phyloP scores from a whole-genome alignment of 1,140 invertebrate species.

The Lethrus apterus region DNA sequence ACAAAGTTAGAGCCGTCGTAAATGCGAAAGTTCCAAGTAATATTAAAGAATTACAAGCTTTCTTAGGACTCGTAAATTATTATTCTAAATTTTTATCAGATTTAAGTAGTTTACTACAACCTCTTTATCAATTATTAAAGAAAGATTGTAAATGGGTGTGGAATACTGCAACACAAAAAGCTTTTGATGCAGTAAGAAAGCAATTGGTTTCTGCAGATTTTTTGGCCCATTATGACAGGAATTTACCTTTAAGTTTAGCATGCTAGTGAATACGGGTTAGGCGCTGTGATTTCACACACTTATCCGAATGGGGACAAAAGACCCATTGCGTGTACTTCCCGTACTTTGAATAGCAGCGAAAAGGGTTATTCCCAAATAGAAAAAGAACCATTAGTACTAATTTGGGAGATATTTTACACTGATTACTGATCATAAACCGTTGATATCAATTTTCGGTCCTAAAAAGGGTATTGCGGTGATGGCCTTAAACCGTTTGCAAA shows the following conservation, averaged over 20 bases:
- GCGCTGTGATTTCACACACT: slow-evolving; percentile 26
- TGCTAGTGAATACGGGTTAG: slow-evolving; percentile 27
- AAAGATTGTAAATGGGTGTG: slow-evolving; percentile 33
- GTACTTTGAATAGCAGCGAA: slow-evolving; percentile 40
- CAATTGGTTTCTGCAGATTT: slow-evolving; percentile 24
- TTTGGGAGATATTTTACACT: no score
- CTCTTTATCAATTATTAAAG: slow-evolving; percentile 12
- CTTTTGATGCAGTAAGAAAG: no score
- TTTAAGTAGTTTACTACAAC: slow-evolving; percentile 16
- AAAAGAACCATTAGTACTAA: slow-evolving; percentile 47
- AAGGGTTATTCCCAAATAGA: slow-evolving; percentile 47
- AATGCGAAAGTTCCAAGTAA: slow-evolving; percentile 26
- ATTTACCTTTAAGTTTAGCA: no score
- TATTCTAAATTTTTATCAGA: slow-evolving; percentile 31
- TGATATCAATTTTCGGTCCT: no score
- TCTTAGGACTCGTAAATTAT: slow-evolving; percentile 38
- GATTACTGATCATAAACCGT: no score
- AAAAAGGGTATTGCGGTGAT: slow-evolving; percentile 7
- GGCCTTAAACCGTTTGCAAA: slow-evolving; percentile 14
- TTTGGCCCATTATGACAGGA: slow-evolving; percentile 26
- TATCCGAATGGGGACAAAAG: slow-evolving; percentile 32
- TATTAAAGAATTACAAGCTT: slow-evolving; percentile 28
- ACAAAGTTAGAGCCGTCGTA: slow-evolving; percentile 28
- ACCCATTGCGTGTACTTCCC: slow-evolving; percentile 43
- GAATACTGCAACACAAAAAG: no score